A percentile compares a stretch with the other conserved stretches of the same genome.
Evolutionary conservation across 2,113 vertebrate species (phyloP).

Genomic region (Xiphias gladius): DNA sequence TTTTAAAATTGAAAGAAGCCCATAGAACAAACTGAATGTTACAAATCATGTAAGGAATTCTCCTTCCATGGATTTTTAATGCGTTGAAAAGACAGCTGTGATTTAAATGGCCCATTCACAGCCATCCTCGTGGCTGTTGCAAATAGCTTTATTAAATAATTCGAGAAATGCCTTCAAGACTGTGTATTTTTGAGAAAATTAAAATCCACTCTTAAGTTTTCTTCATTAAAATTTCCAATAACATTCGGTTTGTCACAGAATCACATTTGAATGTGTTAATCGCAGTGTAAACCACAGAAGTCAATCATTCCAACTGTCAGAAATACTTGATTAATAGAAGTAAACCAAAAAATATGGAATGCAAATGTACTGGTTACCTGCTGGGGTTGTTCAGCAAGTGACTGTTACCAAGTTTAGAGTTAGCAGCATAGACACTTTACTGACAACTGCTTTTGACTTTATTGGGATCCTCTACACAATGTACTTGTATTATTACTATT

Average conservation of each 20-base stretch:
- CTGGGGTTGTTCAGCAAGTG: neutral
- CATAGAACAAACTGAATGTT: neutral
- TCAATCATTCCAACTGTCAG: slow-evolving; percentile 16
- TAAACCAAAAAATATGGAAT: neutral
- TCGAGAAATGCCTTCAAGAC: slow-evolving; percentile 8
- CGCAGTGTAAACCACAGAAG: slow-evolving; percentile 2
- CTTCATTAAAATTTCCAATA: slow-evolving; percentile 1
- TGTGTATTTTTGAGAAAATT: slow-evolving; percentile 11
- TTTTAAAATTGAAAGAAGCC: slow-evolving; percentile 8
- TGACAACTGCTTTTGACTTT: neutral
- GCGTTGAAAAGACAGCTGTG: slow-evolving; percentile 33
- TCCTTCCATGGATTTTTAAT: slow-evolving; percentile 21
- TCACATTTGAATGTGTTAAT: slow-evolving; percentile 8
- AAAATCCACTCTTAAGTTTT: slow-evolving; percentile 15
- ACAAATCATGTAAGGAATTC: slow-evolving; percentile 3
- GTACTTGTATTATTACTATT: neutral
- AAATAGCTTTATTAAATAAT: slow-evolving; percentile 6
- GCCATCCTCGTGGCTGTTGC: slow-evolving; percentile 6
- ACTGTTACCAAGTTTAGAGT: neutral
- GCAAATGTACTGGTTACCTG: neutral
- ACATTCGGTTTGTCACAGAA: slow-evolving; percentile 9
- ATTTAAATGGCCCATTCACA: slow-evolving; percentile 40
- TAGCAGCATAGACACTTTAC: neutral
- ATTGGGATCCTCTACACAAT: neutral
- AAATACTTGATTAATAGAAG: slow-evolving; percentile 7